These are phyloP conservation scores for Hippoglossus stenolepis DNA, from an alignment of 2,113 vertebrate genomes.

Conservation along the genomic window DNA sequence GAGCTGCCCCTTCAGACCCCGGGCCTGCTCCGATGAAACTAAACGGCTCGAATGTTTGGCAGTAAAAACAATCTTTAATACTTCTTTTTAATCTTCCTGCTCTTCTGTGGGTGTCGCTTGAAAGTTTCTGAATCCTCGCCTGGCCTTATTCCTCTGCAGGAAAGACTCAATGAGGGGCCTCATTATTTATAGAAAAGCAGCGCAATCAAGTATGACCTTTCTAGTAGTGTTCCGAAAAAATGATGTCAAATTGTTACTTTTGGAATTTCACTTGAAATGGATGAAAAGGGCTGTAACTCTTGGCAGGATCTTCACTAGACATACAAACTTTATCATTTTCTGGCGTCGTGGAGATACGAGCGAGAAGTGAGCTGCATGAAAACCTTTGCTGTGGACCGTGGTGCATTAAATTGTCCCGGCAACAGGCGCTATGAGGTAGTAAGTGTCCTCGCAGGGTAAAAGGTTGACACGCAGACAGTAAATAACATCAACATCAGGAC, in stretches of 20 bases:
- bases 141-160: constrained; percentile 7
- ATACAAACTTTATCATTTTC: not conserved
- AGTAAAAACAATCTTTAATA: not conserved
- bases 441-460: too few relatives aligned
- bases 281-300: not conserved
- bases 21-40: constrained; percentile 21
- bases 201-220: constrained; percentile 46
- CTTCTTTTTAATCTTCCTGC: constrained; percentile 48
- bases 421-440: not conserved
- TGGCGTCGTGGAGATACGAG: too few relatives aligned
- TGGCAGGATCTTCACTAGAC: not conserved
- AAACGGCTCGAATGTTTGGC: constrained; percentile 31
- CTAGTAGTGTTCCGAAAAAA: constrained; percentile 6
- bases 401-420: not conserved
- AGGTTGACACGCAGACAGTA: too few relatives aligned
- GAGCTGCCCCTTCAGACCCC: constrained; percentile 37
- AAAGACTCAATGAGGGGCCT: constrained; percentile 34
- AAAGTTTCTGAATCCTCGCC: constrained; percentile 19
- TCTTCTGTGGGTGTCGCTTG: constrained; percentile 42
- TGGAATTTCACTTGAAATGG: not conserved
- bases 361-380: too few relatives aligned
- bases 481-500: too few relatives aligned
- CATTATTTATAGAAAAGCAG: constrained; percentile 46
- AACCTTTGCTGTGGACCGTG: too few relatives aligned
- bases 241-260: constrained; percentile 10